phyloP scores from a whole-genome alignment of 2,113 vertebrate species.

The Spermophilus dauricus region DNA sequence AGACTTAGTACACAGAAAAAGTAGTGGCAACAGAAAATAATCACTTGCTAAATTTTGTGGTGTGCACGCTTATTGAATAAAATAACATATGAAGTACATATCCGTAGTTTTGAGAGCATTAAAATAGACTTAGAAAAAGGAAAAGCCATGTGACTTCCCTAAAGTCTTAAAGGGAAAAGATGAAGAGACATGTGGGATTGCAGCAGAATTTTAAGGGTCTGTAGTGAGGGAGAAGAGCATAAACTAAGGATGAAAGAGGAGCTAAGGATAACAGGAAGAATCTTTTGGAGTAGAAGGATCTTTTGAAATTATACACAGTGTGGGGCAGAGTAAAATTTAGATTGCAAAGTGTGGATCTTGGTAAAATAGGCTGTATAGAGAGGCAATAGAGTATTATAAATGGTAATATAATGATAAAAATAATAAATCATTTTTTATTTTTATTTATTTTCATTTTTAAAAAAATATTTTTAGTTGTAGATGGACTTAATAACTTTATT shows the following conservation, averaged over 20 bases:
- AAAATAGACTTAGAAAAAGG: neutral
- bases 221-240: neutral
- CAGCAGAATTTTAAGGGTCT: neutral
- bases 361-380: neutral
- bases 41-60: neutral
- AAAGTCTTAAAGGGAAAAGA: neutral
- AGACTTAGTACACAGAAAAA: neutral
- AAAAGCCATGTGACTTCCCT: neutral
- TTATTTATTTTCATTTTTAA: neutral
- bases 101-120: neutral
- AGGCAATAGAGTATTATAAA: neutral
- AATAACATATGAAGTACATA: neutral
- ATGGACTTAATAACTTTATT: too few species aligned
- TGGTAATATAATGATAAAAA: neutral
- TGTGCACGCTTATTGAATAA: neutral
- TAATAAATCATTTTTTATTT: too few species aligned
- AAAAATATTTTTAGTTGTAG: too few species aligned
- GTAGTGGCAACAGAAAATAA: neutral
- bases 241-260: neutral
- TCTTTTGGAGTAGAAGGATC: neutral
- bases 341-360: neutral
- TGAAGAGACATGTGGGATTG: neutral
- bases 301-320: neutral
- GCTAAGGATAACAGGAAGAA: neutral
- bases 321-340: neutral